These are phyloP conservation scores for Odontocerum albicorne DNA, from an alignment of 2,888 invertebrate species.

Conservation along the genomic window DNA sequence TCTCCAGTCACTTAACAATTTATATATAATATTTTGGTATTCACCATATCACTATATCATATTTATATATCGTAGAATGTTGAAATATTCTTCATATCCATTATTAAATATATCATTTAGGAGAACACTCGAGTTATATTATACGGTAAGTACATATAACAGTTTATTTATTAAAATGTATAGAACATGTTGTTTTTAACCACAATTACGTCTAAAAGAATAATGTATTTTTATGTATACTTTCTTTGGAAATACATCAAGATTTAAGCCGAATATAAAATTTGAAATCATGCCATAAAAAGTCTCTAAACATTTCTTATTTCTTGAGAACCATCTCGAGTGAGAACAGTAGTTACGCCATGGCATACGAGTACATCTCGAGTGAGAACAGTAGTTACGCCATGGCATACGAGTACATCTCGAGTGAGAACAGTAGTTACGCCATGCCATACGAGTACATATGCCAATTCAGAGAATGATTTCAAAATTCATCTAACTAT, in stretches of 20 bases:
- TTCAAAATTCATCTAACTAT: slow-evolving; percentile 34
- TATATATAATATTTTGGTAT: background rate
- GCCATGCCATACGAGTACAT: too few species aligned
- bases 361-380: too few species aligned
- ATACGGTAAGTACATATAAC: slow-evolving; percentile 28
- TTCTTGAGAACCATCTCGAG: too few species aligned
- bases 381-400: too few species aligned
- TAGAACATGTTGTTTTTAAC: slow-evolving; percentile 31
- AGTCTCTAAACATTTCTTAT: too few species aligned
- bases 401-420: too few species aligned
- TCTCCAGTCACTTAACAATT: background rate
- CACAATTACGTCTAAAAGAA: slow-evolving; percentile 34
- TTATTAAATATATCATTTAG: slow-evolving; percentile 18
- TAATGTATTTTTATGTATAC: slow-evolving; percentile 30
- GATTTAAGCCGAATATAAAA: slow-evolving; percentile 32
- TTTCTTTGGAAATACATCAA: slow-evolving; percentile 31
- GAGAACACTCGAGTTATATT: slow-evolving; percentile 27
- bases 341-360: too few species aligned
- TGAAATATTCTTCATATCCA: slow-evolving; percentile 21
- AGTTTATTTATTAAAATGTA: slow-evolving; percentile 33
- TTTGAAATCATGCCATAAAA: slow-evolving; percentile 19
- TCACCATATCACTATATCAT: slow-evolving; percentile 2
- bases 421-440: too few species aligned
- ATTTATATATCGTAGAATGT: slow-evolving; percentile 10
- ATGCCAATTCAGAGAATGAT: slow-evolving; percentile 26